A percentile compares a stretch with the other conserved stretches of the same genome.
phyloP scores from a whole-genome alignment of 2,888 invertebrate genomes.

The Synergus itoensis region DNA sequence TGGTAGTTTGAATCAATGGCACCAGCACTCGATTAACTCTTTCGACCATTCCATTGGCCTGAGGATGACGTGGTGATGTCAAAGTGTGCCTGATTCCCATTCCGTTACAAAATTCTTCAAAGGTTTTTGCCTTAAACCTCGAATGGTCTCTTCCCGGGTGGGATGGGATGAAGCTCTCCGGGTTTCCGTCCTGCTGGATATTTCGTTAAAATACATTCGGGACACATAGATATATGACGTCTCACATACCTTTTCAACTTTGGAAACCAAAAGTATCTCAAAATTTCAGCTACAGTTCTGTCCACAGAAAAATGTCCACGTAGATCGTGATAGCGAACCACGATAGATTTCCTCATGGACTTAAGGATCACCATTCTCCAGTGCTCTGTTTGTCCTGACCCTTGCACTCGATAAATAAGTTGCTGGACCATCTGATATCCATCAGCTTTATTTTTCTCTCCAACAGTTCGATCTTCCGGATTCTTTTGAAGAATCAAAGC shows the following conservation, averaged over 20 bases:
- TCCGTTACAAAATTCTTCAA: no score
- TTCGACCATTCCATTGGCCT: neutral
- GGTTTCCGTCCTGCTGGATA: neutral
- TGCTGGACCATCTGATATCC: neutral
- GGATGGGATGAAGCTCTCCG: neutral
- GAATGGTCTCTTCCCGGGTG: constrained; percentile 3
- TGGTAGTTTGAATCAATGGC: neutral
- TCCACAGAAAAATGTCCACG: constrained; percentile 52
- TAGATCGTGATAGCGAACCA: constrained; percentile 43
- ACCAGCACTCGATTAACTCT: neutral
- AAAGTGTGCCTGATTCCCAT: no score
- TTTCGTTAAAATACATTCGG: neutral
- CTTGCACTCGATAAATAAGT: constrained; percentile 44
- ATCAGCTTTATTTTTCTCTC: no score
- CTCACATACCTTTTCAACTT: neutral
- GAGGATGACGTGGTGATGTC: neutral
- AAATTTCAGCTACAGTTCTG: constrained; percentile 16
- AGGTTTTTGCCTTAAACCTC: constrained; percentile 51
- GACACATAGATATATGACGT: neutral
- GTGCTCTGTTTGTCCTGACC: constrained; percentile 24
- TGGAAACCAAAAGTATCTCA: no score
- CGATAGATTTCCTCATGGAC: constrained; percentile 43
- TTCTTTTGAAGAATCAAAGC: constrained; percentile 46
- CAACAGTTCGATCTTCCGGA: neutral
- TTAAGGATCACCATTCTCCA: constrained; percentile 47